Evolutionary conservation across 1,140 invertebrate genomes (phyloP).

Genomic region (Cylas formicarius): DNA sequence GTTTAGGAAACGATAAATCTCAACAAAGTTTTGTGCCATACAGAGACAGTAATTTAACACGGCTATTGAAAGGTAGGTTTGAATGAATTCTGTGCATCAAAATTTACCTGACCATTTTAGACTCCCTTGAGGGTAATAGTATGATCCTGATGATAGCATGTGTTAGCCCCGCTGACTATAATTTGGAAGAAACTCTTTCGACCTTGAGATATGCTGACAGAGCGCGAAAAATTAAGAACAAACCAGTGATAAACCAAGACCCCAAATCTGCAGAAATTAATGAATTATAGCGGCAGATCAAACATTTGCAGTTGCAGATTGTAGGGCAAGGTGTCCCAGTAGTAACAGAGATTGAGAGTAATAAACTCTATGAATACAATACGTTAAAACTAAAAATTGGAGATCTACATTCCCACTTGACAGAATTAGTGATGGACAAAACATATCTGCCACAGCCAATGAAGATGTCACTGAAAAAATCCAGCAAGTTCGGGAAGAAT

Average conservation of each 20-base stretch:
- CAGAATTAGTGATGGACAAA: too few relatives aligned
- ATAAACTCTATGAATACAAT: too few relatives aligned
- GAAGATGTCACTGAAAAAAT: too few relatives aligned
- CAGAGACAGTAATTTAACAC: constrained; percentile 84
- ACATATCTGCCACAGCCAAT: too few relatives aligned
- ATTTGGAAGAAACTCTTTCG: constrained; percentile 82
- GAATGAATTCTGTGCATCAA: too few relatives aligned
- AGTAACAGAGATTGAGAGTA: too few relatives aligned
- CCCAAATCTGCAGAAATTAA: constrained; percentile 62
- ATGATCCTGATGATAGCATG: constrained; percentile 92
- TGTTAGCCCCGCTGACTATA: constrained; percentile 83
- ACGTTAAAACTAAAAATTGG: too few relatives aligned
- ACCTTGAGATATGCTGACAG: constrained; percentile 87
- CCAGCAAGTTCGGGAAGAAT: too few relatives aligned
- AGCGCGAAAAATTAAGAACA: constrained; percentile 86
- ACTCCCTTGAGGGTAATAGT: constrained; percentile 87
- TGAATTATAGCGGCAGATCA: constrained; percentile 56
- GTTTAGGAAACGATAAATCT: constrained; percentile 64
- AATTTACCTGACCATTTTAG: constrained; percentile 42
- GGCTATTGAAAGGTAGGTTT: constrained; percentile 83
- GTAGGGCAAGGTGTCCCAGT: constrained; percentile 45
- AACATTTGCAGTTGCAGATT: constrained; percentile 57
- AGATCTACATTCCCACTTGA: too few relatives aligned
- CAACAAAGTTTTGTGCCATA: constrained; percentile 71
- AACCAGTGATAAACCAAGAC: constrained; percentile 85